Evolutionary conservation across 2,888 invertebrate genomes (phyloP), one percentile per base, ranked within the genome.

Genomic region (Synanthedon vespiformis): DNA sequence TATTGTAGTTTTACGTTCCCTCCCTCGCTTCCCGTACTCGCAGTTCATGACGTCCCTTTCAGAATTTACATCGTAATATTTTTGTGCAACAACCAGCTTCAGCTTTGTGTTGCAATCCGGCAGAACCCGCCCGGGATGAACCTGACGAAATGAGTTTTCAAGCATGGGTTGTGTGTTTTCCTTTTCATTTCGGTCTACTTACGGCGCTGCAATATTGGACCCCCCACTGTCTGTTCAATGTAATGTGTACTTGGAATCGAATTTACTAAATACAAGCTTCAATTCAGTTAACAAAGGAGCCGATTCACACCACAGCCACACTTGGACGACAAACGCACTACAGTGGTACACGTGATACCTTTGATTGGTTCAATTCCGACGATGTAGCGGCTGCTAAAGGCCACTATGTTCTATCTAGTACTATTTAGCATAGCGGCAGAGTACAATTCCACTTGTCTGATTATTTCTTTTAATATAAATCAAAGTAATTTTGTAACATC

Each of bases 211-310:
- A 34, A 1, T 34, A 34, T 34, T 34, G 10, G 34, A 34, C 34
- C 34, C 27, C 18, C 10, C 10, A 34, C 34, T 34, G 34, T 34
- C 34, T 8, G 34, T 34, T 10, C 6, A 34, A 34, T 34, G 10
- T 34, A 34, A 10, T 34, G 34, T 34, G 34, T 34, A 34, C 34
- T 34, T 53, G 50, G 55, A 52, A 55, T 55, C 54, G 53, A 53
- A 52, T 52, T 55, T 53, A 22, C 52, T 53, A 51, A 51, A 52
- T 48, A 41, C 52, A 48, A 49, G 48, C 48, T 51, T 48, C 51
- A 41, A 55, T 51, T 54, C 52, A 53, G 48, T 40, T 53, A 51
- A 55, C 55, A 57, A 55, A 54, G 55, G 57, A 51, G 53, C 50
- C 55, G 53, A 44, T 52, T 53, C 51, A 52, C 56, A 50, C 52